phyloP scores from a whole-genome alignment of 1,140 invertebrate species.

The Pissodes strobi region DNA sequence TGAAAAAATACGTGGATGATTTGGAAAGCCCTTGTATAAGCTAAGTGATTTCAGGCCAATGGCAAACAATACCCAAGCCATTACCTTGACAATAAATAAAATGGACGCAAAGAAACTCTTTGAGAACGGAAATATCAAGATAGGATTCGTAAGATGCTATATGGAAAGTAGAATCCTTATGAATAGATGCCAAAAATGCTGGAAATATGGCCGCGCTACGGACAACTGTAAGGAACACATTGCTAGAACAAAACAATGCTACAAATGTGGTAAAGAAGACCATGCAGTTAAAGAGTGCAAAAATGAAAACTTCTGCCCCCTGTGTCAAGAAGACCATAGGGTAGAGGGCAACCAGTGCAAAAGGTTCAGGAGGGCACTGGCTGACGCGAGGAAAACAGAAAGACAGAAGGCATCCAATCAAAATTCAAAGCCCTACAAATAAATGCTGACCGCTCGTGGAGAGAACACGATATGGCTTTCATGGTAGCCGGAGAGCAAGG shows the following conservation, averaged over 20 bases:
- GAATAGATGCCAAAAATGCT: too few species aligned
- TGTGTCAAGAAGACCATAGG: too few species aligned
- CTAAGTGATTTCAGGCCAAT: slow-evolving; percentile 14
- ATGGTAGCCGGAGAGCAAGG: slow-evolving; percentile 6
- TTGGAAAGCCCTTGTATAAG: too few species aligned
- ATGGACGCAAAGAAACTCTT: not conserved
- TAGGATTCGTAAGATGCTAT: too few species aligned
- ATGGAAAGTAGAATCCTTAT: slow-evolving; percentile 16
- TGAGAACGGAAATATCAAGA: not conserved
- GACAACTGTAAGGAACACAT: slow-evolving; percentile 4
- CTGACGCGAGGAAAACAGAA: too few species aligned
- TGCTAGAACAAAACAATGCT: slow-evolving; percentile 8
- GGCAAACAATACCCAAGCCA: too few species aligned
- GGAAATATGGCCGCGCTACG: not conserved
- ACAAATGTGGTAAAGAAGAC: too few species aligned
- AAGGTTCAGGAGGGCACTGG: too few species aligned
- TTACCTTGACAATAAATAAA: slow-evolving; percentile 5
- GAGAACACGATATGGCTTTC: slow-evolving; percentile 12
- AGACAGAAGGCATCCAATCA: too few species aligned
- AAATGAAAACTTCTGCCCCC: too few species aligned
- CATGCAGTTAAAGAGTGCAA: too few species aligned
- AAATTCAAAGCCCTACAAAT: slow-evolving; percentile 26
- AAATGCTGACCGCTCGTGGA: not conserved
- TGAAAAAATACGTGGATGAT: not conserved
- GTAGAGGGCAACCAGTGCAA: too few species aligned